Conservation (phyloP, 35 echinoderm and acorn worm genomes). For the Patiria miniata region DNA sequence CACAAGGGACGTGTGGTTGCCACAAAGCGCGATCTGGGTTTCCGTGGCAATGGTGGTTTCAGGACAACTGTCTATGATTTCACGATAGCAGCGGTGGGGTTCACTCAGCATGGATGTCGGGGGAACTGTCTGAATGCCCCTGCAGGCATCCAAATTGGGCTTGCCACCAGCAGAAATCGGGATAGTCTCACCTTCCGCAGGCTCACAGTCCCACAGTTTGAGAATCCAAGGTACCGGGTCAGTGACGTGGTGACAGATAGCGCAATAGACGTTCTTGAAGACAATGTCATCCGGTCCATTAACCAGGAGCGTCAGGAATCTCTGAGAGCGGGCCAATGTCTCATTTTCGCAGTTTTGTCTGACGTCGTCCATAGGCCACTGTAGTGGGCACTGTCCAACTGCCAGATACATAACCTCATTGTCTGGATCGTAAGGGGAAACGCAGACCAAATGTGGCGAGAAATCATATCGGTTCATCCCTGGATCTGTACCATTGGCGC, state of each 20-base stretch:
- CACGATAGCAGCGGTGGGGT: background rate
- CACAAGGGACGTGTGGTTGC: background rate
- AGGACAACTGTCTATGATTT: background rate
- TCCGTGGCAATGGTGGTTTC: background rate
- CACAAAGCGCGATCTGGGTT: background rate
- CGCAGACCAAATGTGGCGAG: background rate
- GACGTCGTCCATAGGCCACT: background rate
- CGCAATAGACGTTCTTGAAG: conserved; percentile 17
- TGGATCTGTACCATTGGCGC: background rate
- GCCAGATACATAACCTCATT: background rate
- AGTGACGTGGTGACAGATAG: background rate
- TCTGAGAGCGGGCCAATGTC: background rate
- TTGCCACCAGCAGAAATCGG: background rate
- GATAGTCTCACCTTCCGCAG: background rate
- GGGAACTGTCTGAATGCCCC: background rate
- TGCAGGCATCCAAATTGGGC: background rate
- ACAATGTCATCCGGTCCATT: background rate
- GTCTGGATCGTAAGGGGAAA: background rate
- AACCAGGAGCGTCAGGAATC: background rate
- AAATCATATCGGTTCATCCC: background rate
- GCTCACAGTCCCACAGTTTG: background rate
- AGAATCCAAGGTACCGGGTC: background rate
- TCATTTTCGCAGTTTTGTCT: conserved; percentile 4
- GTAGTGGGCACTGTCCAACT: background rate
- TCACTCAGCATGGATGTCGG: background rate